Conservation (phyloP, 2,113 vertebrate genomes). For the Tiliqua scincoides region DNA sequence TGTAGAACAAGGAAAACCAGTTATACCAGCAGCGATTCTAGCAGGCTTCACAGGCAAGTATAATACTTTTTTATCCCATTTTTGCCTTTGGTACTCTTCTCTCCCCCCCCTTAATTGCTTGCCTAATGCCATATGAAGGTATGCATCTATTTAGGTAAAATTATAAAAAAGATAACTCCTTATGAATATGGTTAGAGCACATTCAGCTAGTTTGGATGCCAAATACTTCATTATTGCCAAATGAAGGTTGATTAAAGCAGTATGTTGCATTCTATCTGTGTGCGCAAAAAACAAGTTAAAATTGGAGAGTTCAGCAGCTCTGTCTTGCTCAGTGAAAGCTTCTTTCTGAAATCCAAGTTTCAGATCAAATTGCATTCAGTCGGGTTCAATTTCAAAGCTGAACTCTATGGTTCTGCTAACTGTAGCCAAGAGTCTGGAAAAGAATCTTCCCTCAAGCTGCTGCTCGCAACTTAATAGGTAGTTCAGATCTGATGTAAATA, state of each 20-base stretch:
- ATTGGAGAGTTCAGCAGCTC: not conserved
- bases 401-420: constrained; percentile 1
- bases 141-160: not conserved
- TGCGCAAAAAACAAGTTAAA: not conserved
- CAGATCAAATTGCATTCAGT: not conserved
- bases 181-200: not conserved
- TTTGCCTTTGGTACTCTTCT: not conserved
- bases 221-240: not conserved
- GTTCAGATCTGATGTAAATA: not conserved
- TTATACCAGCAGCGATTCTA: constrained; percentile 88
- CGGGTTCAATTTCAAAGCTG: not conserved
- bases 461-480: not conserved
- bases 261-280: not conserved
- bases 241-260: fast-evolving
- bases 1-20: constrained; percentile 85
- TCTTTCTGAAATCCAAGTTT: constrained; percentile 18
- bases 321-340: constrained; percentile 38
- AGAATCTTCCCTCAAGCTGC: not conserved
- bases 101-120: not conserved
- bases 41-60: constrained; percentile 89
- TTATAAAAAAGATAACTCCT: not conserved
- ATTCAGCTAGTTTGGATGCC: fast-evolving
- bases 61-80: not conserved
- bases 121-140: not conserved
- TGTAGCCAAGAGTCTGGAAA: constrained; percentile 17